Conservation (phyloP, 2,113 vertebrate genomes). For the Urocynchramus pylzowi region DNA sequence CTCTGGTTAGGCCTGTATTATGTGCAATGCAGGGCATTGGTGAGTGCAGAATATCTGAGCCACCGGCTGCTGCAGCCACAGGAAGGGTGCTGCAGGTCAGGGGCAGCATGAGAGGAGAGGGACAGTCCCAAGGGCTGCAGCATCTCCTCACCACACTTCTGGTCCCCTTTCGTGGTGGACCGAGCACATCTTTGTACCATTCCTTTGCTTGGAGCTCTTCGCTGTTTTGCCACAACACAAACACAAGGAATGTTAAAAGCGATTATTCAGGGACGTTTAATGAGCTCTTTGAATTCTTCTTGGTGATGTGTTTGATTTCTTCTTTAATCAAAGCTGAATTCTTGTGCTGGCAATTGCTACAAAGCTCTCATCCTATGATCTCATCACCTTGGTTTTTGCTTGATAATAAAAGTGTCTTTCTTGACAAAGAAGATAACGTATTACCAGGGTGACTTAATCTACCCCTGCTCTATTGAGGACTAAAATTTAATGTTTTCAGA, state of each 20-base stretch:
- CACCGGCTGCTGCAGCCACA: fast-evolving
- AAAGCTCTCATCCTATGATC: background rate
- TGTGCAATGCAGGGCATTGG: too few relatives aligned
- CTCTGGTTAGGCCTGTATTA: background rate
- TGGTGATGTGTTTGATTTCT: background rate
- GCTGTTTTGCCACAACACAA: background rate
- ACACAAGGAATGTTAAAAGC: background rate
- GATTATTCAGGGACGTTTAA: background rate
- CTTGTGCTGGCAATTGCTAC: background rate
- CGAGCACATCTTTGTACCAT: background rate
- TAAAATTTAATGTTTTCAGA: background rate
- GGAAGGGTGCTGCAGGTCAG: background rate
- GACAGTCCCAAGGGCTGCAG: background rate
- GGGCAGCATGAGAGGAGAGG: fast-evolving
- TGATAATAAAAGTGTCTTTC: background rate
- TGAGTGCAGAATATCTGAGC: fast-evolving
- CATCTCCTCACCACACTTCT: background rate
- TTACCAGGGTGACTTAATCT: background rate
- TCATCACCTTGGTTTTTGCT: background rate
- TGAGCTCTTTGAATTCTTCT: background rate
- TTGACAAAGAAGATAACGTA: background rate
- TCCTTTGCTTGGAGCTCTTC: background rate
- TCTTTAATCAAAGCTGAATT: background rate
- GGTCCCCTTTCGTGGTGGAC: background rate
- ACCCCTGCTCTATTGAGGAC: background rate